Conservation (phyloP, 2,797 vertebrate species). For the Liparis tanakae region DNA sequence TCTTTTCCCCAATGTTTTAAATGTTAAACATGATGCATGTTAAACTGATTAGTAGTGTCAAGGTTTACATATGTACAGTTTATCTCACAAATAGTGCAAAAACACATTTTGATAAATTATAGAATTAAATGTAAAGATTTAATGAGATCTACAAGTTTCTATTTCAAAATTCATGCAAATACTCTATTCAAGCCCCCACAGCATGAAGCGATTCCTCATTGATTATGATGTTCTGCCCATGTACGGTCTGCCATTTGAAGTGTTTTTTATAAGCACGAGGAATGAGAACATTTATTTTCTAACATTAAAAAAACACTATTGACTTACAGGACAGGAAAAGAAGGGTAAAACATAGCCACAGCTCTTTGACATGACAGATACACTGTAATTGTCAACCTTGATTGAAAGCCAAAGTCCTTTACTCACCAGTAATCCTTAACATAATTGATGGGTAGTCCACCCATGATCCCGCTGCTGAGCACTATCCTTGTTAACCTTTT, state of each 20-base stretch:
- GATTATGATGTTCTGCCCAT: not conserved
- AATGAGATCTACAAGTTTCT: not conserved
- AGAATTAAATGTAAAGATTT: not conserved
- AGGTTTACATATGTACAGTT: conserved; percentile 2
- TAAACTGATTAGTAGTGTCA: not conserved
- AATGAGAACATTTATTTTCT: not conserved
- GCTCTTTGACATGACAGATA: not conserved
- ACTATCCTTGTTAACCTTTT: conserved; percentile 13
- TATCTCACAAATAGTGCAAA: not conserved
- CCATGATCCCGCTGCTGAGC: conserved; percentile 1
- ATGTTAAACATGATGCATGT: too few species aligned
- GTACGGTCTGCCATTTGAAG: not conserved
- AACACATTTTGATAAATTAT: not conserved
- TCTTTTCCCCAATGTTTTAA: not conserved
- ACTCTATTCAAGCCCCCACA: not conserved
- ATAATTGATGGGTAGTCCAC: conserved; percentile 3
- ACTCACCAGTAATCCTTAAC: conserved; percentile 4
- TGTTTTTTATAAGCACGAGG: not conserved
- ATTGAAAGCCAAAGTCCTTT: conserved; percentile 1
- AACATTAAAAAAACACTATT: not conserved
- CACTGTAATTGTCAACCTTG: not conserved
- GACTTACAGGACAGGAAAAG: not conserved
- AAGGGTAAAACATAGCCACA: not conserved
- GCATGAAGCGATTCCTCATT: not conserved
- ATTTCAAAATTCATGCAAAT: not conserved